These are phyloP conservation scores for Rhodeus uyekii DNA, from an alignment of 2,797 vertebrate genomes.

Conservation along the genomic window DNA sequence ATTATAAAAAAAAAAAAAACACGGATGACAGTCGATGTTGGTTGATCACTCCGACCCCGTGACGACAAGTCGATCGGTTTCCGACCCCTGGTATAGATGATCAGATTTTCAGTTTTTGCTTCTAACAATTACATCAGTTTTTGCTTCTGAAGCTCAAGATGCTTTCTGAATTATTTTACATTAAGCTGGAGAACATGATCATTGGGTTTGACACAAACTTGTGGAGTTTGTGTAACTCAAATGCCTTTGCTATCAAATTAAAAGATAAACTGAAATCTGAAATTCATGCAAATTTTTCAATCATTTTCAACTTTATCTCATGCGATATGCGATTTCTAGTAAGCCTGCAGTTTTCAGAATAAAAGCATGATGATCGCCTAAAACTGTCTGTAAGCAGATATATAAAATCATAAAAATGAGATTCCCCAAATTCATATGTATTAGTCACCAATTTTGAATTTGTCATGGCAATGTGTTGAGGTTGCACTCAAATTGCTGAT, in stretches of 20 bases:
- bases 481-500: neutral
- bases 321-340: neutral
- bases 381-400: neutral
- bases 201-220: neutral
- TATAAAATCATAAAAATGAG: neutral
- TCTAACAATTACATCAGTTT: neutral
- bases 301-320: neutral
- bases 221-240: neutral
- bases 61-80: too few relatives aligned
- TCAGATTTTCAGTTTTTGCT: neutral
- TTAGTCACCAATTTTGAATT: neutral
- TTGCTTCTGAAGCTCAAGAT: neutral
- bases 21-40: too few relatives aligned
- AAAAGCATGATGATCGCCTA: neutral
- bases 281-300: neutral
- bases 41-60: too few relatives aligned
- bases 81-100: too few relatives aligned
- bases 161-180: neutral
- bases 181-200: neutral
- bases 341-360: neutral
- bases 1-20: too few relatives aligned
- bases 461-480: neutral
- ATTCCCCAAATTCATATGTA: neutral
- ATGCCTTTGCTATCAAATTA: neutral
- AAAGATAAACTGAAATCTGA: neutral